Base-by-base conservation (phyloP, 2,888 invertebrate species). In the Eudemis profundana region DNA sequence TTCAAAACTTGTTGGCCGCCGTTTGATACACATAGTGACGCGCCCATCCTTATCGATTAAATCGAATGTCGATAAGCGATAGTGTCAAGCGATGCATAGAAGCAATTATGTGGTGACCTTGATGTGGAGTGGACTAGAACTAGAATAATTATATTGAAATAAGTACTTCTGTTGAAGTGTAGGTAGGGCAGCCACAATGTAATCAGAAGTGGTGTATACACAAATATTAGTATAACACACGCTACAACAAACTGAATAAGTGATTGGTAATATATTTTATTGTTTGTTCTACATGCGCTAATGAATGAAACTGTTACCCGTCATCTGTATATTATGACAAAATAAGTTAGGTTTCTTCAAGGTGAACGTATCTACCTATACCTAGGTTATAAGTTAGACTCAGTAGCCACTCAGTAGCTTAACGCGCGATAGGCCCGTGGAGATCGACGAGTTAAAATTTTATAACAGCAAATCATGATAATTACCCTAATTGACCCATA, bases 21-120 rank as follows among this genome's bases (percentile, higher is more conserved):
- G 14, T 36, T 54, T 49, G 12, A 42, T 33, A 23, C 27, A 14
- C 33, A 7, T 44, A 64, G 57, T 57, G 56, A 42, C 63, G 63
- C 49, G 33, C 64, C 64, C 64, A 64, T 51, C 27, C 46, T 64
- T 67, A 67, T 67, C 67, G 60, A 64, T 60, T 46, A 29, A 49
- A 60, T 67, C 63, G 46, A 33, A 50, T 63, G 56, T 63, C 56
- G 64, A 64, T 50, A 64, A 54, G 54, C 42, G 44, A 27, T 51
- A 36, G 23, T 23, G 66, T 38, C 68, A 62, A 66, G 38, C 62
- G 61, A 56, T 65, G 50, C 57, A 63, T 46, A 42, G 54, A 56
- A 27, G 29, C 66, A 68, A 68, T 62, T 66, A 61, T 66, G 33
- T 17, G 12, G 27, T 60, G 66, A 56, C 68, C 68, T 68, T 66